Evolutionary conservation across 2,113 vertebrate genomes (phyloP), one percentile per base, ranked within the genome.

Genomic region (Gadus chalcogrammus): DNA sequence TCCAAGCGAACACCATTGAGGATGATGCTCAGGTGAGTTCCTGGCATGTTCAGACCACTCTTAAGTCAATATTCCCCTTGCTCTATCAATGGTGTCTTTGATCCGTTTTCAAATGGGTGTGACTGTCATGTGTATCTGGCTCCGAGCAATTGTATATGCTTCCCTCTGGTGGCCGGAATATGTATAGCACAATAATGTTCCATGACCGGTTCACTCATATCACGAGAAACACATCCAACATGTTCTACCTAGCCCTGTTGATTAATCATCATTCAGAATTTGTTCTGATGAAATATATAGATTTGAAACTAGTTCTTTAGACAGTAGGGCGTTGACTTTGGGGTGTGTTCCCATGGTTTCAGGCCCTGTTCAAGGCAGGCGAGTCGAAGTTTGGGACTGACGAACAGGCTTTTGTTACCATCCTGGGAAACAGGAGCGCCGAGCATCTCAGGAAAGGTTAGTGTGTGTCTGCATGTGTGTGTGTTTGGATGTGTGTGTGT

Each of bases 311-410:
- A 24, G 24, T 24, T 42, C 1, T 42, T 6, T 8, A 42, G 20
- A 20, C 20, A 1, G 20, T 20, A 20, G 11, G 11, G 38, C 1
- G 38, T 42, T 42, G 11, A 42, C 11, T 42, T 4, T 42, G 38
- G 5, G 12, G 60, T 61, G 6, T 5, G 17, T 73, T 16, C 38
- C 24, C 78, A 7, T 77, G 42, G 0, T 31, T 59, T 3, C 79
- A 98, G 97, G 86, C 82, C 53, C 90, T 99, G 75, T 98, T 98
- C 83, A 91, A 93, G 73, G 97, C 97, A 8, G 96, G 97, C 52
- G 97, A 99, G 77, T 63, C 96, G 78, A 97, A 98, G 72, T 99
- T 87, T 87, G 96, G 96, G 61, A 98, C 96, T 0, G 96, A 99
- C 72, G 97, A 99, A 81, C 94, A 97, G 11, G 85, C 93, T 31